phyloP scores from a whole-genome alignment of 1,140 invertebrate species.

The Drosophila tsacasi region DNA sequence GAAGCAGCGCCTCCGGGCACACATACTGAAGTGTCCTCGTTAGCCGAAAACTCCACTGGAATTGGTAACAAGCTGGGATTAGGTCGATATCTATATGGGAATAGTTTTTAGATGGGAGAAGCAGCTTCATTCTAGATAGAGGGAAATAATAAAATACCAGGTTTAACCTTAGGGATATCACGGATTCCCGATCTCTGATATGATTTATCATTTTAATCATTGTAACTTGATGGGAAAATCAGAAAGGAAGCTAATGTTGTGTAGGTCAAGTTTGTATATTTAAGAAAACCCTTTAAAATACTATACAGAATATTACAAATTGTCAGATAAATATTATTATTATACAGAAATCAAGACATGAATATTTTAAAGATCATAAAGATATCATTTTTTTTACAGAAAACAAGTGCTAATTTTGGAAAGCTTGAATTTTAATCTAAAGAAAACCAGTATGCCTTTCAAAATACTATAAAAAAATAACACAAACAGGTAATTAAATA shows the following conservation, averaged over 20 bases:
- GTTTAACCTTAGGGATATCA: background rate
- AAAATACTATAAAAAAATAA: too few relatives aligned
- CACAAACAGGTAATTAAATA: too few relatives aligned
- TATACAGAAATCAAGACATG: too few relatives aligned
- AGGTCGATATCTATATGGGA: background rate
- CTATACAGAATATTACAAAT: too few relatives aligned
- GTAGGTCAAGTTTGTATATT: too few relatives aligned
- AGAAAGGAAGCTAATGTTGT: too few relatives aligned
- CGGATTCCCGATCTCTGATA: background rate
- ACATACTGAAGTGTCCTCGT: constrained; percentile 3
- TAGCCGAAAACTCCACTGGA: background rate
- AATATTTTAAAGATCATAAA: too few relatives aligned
- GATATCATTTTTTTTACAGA: too few relatives aligned
- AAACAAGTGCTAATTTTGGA: too few relatives aligned
- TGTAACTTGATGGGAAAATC: background rate
- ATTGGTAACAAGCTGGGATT: background rate
- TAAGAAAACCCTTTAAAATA: background rate
- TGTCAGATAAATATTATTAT: too few relatives aligned
- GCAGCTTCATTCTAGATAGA: background rate
- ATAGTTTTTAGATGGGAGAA: background rate
- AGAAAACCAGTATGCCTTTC: too few relatives aligned
- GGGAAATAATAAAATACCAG: background rate
- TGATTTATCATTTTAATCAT: background rate
- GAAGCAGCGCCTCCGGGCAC: background rate
- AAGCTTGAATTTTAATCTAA: too few relatives aligned